phyloP scores from a whole-genome alignment of 2,113 vertebrate genomes.

The Dicaeum eximium region DNA sequence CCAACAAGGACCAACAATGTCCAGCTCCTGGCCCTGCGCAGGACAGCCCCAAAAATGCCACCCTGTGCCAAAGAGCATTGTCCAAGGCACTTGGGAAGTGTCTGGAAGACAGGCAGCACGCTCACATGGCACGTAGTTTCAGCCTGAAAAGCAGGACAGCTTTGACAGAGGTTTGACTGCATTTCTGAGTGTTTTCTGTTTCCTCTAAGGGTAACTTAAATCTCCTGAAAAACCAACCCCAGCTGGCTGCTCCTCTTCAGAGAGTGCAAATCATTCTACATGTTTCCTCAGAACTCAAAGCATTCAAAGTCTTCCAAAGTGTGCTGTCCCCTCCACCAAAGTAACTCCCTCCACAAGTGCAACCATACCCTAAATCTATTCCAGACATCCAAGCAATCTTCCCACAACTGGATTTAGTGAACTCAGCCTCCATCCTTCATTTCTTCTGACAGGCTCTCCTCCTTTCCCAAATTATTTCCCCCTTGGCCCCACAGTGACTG shows the following conservation, averaged over 20 bases:
- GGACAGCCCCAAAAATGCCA: not conserved
- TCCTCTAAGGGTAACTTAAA: not conserved
- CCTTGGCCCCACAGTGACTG: rapidly evolving
- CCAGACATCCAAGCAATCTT: not conserved
- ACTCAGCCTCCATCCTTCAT: not conserved
- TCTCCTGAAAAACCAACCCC: not conserved
- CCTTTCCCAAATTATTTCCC: not conserved
- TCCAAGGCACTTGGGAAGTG: not conserved
- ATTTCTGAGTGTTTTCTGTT: not conserved
- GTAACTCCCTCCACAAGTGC: not conserved
- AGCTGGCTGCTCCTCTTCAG: not conserved
- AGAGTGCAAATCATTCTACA: not conserved
- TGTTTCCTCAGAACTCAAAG: not conserved
- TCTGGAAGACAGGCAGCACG: not conserved
- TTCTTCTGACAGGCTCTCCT: not conserved
- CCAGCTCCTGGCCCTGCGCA: not conserved
- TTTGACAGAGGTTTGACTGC: not conserved
- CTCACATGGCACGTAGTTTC: not conserved
- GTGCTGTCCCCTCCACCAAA: not conserved
- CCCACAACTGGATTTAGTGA: rapidly evolving
- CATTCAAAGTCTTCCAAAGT: not conserved
- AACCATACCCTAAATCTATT: not conserved
- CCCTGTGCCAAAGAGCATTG: too few relatives aligned
- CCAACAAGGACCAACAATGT: not conserved
- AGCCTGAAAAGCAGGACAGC: not conserved